These are phyloP conservation scores for Achlya flavicornis DNA, from an alignment of 2,888 invertebrate genomes.

Conservation along the genomic window DNA sequence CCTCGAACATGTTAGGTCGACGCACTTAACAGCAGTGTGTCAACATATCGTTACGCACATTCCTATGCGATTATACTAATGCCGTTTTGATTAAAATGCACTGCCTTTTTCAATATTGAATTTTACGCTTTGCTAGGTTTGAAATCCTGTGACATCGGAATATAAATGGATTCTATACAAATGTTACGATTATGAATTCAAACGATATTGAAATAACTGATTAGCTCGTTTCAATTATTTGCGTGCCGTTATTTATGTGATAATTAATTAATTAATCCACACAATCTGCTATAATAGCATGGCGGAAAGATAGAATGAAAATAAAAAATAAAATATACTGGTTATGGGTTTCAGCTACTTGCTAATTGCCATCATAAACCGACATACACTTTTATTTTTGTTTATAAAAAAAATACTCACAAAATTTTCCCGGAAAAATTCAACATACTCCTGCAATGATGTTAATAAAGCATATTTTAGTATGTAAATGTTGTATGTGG, in stretches of 20 bases:
- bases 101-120: constrained; percentile 78
- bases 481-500: neutral
- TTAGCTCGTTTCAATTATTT: neutral
- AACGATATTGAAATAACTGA: neutral
- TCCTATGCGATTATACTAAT: constrained; percentile 80
- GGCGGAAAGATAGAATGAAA: no score
- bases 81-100: constrained; percentile 82
- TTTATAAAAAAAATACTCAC: no score
- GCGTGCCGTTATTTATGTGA: no score
- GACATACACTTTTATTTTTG: no score
- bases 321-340: no score
- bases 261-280: neutral
- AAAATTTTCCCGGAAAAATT: neutral
- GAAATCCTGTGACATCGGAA: constrained; percentile 50
- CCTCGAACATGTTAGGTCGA: constrained; percentile 15
- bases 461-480: neutral
- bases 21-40: constrained; percentile 43
- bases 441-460: neutral
- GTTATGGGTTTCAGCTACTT: no score
- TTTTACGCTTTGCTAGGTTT: constrained; percentile 66
- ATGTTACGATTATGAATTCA: neutral
- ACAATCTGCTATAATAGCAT: neutral
- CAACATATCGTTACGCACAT: constrained; percentile 61
- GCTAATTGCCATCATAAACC: no score
- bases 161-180: constrained; percentile 48